Percentiles rank a stretch among this genome's conserved stretches.
Conservation (phyloP, 2,888 invertebrate species). For the Strigamia transsilvanica region DNA sequence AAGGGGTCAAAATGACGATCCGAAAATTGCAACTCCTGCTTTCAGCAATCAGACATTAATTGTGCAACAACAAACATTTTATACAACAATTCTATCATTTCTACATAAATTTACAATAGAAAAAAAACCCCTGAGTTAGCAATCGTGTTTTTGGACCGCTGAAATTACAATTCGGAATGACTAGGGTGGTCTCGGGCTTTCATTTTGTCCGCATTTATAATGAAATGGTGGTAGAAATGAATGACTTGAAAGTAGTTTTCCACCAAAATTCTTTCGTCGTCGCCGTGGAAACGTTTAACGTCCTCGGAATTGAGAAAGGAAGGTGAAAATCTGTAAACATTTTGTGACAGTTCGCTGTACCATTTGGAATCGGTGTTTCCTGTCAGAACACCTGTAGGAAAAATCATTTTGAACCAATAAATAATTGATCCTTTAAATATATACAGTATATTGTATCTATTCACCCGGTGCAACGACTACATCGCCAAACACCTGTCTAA, state of each 20-base stretch:
- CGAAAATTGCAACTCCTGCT: not conserved
- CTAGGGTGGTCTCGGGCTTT: not conserved
- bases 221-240: constrained; percentile 66
- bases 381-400: constrained; percentile 59
- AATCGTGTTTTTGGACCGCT: not conserved
- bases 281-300: constrained; percentile 65
- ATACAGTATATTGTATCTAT: no score
- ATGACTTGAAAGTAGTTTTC: constrained; percentile 65
- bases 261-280: constrained; percentile 66
- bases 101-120: no score
- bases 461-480: constrained; percentile 65
- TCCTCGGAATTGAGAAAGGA: constrained; percentile 61
- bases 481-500: constrained; percentile 64
- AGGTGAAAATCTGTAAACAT: constrained; percentile 67
- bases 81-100: no score
- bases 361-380: constrained; percentile 67
- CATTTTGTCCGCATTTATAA: constrained; percentile 63
- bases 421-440: no score
- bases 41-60: not conserved
- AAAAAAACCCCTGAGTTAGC: not conserved
- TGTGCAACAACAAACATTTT: no score
- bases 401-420: not conserved
- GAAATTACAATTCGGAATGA: not conserved
- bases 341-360: constrained; percentile 64
- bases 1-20: not conserved